Evolutionary conservation across 2,888 invertebrate species (phyloP), one percentile per base, ranked within the genome.

Genomic region (Nezara viridula): DNA sequence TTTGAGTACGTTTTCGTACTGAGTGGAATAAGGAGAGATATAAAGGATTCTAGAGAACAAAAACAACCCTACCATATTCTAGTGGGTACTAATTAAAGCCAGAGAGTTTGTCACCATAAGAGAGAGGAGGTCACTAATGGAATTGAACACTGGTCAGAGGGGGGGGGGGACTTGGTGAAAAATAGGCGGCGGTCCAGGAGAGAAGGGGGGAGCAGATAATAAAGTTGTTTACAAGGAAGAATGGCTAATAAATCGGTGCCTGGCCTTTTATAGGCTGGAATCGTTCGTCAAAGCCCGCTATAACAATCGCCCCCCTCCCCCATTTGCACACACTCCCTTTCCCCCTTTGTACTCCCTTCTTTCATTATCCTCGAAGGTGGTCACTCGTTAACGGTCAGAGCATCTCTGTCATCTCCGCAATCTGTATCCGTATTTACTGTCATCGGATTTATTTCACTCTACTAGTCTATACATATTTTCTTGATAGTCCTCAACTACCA

Each of bases 171-270:
- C 55, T 55, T 55, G 73, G 73, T 77, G 37, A 40, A 40, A 77
- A 77, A 77, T 32, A 77, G 73, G 19, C 6, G 14, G 50, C 32
- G 66, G 66, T 66, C 32, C 12, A 55, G n/a, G 10, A 7, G 9
- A 16, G 19, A 9, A n/a, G 55, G 7, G 16, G 14, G 21, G 73
- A 21, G 19, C 19, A 37, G 73, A 77, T 77, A 77, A 77, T 77
- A 77, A 77, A 77, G 19, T 77, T 77, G 73, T 77, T 77, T 77
- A 77, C 73, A 77, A 40, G 73, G 37, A 37, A 40, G 19, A 77
- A 77, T 77, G 37, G 37, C 40, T 37, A 37, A 77, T 77, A 77
- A 77, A 77, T 77, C 37, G 4, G 37, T 0, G 37, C n/a, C 21
- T 0, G 32, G 73, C 3, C 6, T 37, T 40, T 77, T 77, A 77